Percentiles rank a stretch among this genome's conserved stretches.
phyloP scores from a whole-genome alignment of 2,113 vertebrate species.

The Thunnus maccoyii region DNA sequence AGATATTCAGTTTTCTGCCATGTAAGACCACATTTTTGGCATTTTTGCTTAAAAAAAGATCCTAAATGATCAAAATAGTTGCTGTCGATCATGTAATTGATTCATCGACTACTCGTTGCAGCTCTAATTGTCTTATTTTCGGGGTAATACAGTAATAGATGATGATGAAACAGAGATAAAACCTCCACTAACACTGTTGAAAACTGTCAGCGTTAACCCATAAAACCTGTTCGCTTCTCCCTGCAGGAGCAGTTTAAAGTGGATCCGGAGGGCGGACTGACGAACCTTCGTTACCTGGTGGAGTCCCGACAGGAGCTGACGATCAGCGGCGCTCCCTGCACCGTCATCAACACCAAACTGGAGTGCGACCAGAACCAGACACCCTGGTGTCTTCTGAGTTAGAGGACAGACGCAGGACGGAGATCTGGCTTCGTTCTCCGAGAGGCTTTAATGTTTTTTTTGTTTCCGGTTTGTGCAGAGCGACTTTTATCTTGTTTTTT shows the following conservation, averaged over 20 bases:
- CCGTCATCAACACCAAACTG: slow-evolving; percentile 89
- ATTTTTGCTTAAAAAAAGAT: no score
- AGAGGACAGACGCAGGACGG: not conserved
- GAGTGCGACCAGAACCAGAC: slow-evolving; percentile 91
- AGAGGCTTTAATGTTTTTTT: not conserved
- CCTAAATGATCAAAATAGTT: no score
- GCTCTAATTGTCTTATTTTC: no score
- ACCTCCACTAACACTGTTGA: no score
- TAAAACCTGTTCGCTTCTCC: not conserved
- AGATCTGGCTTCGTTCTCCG: not conserved
- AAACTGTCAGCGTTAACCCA: no score
- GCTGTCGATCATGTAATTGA: no score
- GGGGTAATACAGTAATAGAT: no score
- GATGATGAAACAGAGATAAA: no score
- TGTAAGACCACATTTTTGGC: no score
- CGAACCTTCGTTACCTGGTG: slow-evolving; percentile 90
- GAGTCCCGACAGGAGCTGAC: slow-evolving; percentile 90
- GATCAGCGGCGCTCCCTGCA: slow-evolving; percentile 92
- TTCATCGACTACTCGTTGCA: no score
- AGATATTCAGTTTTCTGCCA: no score
- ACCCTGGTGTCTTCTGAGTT: slow-evolving; percentile 93
- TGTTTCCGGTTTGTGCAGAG: not conserved
- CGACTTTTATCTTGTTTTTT: no score
- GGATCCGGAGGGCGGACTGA: slow-evolving; percentile 93
- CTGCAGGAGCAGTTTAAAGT: slow-evolving; percentile 96